A percentile compares a stretch with the other conserved stretches of the same genome.
These are phyloP conservation scores for Thermophis baileyi DNA, from an alignment of 2,113 vertebrate genomes.

Conservation along the genomic window DNA sequence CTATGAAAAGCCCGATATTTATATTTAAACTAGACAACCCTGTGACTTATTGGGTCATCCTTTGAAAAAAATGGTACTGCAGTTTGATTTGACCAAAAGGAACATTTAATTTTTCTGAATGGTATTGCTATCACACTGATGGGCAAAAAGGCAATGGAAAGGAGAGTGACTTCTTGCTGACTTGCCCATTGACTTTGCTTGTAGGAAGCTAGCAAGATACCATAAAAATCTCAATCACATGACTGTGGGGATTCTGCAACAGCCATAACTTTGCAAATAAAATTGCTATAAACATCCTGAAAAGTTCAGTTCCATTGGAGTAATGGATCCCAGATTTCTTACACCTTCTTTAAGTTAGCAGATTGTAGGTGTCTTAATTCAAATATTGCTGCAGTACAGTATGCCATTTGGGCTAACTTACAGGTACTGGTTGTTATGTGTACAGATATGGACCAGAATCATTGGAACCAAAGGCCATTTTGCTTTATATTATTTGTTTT, in stretches of 20 bases:
- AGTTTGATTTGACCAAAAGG: neutral
- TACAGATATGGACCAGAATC: neutral
- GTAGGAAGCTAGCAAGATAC: too few species aligned
- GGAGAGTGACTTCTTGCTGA: neutral
- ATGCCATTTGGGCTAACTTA: too few species aligned
- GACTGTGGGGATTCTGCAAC: too few species aligned
- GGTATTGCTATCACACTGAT: neutral
- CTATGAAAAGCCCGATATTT: neutral
- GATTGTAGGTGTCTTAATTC: too few species aligned
- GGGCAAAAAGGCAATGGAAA: neutral
- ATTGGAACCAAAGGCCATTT: neutral
- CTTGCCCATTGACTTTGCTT: too few species aligned
- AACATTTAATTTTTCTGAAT: neutral
- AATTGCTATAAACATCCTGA: too few species aligned
- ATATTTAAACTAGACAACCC: neutral
- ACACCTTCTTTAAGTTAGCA: too few species aligned
- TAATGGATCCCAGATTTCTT: too few species aligned
- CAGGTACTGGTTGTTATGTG: neutral
- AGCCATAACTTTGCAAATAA: too few species aligned
- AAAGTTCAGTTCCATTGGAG: too few species aligned
- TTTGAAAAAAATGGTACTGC: neutral
- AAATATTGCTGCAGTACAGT: too few species aligned
- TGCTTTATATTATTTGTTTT: neutral
- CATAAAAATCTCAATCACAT: too few species aligned
- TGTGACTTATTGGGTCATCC: neutral